A percentile compares a stretch with the other conserved stretches of the same genome.
These are phyloP conservation scores for Sebastes aleutianus DNA, from an alignment of 2,797 vertebrate species.

Conservation along the genomic window DNA sequence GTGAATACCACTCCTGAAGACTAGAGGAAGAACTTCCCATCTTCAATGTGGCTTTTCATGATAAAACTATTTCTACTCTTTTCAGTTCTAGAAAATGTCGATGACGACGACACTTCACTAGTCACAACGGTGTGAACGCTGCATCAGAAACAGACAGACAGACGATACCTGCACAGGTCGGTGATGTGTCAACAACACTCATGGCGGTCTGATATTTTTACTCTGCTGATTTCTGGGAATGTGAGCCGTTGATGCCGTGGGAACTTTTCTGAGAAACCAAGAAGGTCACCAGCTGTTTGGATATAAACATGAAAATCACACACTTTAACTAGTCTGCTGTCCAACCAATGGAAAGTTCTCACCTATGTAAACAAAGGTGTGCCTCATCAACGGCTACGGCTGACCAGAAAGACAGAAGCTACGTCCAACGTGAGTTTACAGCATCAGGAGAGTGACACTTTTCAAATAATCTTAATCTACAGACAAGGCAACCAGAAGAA, in stretches of 20 bases:
- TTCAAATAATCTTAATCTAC: too few species aligned
- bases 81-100: too few species aligned
- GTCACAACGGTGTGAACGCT: background rate
- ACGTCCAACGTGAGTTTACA: too few species aligned
- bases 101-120: background rate
- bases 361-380: background rate
- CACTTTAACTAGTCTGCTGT: background rate
- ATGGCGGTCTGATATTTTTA: constrained; percentile 52
- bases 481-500: too few species aligned
- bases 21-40: background rate
- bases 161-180: constrained; percentile 17
- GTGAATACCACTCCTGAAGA: background rate
- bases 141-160: background rate
- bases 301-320: constrained; percentile 46
- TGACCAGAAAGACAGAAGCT: too few species aligned
- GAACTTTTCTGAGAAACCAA: constrained; percentile 57
- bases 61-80: background rate
- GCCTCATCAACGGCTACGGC: too few species aligned
- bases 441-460: too few species aligned
- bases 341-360: background rate
- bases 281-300: constrained; percentile 42
- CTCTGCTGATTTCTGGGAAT: constrained; percentile 52
- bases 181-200: constrained; percentile 59
- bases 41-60: background rate
- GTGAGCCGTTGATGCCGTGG: background rate